Base-by-base conservation (phyloP, 92 coral and sea anemone genomes). In the Palythoa caribaeorum region DNA sequence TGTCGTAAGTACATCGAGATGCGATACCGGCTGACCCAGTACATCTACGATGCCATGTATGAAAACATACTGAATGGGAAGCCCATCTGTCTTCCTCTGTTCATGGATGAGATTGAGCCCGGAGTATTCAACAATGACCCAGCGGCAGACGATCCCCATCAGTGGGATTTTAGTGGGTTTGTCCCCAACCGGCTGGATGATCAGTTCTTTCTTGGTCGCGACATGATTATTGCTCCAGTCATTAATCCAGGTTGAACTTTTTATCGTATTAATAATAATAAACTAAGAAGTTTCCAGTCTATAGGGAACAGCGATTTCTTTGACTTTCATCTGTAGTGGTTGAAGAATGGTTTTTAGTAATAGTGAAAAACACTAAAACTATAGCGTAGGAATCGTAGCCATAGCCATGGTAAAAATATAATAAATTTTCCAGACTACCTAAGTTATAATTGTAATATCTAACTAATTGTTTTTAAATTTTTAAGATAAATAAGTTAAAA, bases 1-100 rank as follows among this genome's bases (percentile, higher is more conserved):
- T 94, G 96, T 91, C 96, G 96, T 66, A 94, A 94, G 94, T 94
- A 92, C 83, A 94, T 94, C 86, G 94, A 94, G 90, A 40, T 94
- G 84, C 93, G 96, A 11, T 94, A 94, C 87, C 91, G 88, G 13
- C 87, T 94, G 88, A 94, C 92, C 39, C 94, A 92, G 91, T 92
- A 92, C 66, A 92, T 92, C 90, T 94, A 94, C 72, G 96, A 94
- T 71, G 94, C 96, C 12, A 94, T 94, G 96, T 94, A 89, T 70
- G 96, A 92, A 73, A 94, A 94, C 73, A 92, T 92, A 11, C 87
- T 35, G 91, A 83, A 71, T 38, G 96, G 96, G 21, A 94, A 94
- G 57, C 96, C 96, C 0, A 94, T 94, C 90, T 94, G 96, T 65
- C 90, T 94, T 5, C 96, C 96, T 1, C 28, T 94, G 36, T 92